Percentiles rank a stretch among this genome's conserved stretches.
Conservation (phyloP, 1,140 invertebrate species). For the Drosophila malerkotliana region DNA sequence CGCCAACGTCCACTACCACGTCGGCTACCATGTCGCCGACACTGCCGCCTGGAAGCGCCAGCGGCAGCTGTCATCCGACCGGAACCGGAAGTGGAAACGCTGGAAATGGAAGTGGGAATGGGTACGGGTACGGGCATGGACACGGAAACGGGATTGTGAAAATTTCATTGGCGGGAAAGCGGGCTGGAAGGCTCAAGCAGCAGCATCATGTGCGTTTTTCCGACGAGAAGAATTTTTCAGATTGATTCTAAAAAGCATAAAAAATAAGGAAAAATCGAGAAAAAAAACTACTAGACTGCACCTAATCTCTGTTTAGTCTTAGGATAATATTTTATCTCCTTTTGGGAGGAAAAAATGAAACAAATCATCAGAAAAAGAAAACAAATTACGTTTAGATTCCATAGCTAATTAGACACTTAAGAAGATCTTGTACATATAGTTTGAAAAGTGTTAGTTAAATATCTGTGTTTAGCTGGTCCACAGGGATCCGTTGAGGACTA, state of each 20-base stretch:
- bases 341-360: constrained; percentile 20
- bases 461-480: constrained; percentile 60
- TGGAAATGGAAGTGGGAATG: not conserved
- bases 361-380: constrained; percentile 41
- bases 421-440: constrained; percentile 57
- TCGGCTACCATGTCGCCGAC: constrained; percentile 66
- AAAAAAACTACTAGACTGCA: constrained; percentile 77
- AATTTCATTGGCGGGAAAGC: constrained; percentile 40
- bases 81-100: constrained; percentile 30
- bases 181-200: constrained; percentile 64
- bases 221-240: constrained; percentile 82
- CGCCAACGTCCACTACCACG: constrained; percentile 63
- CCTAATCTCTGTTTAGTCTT: constrained; percentile 75
- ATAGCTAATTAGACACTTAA: constrained; percentile 38
- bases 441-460: constrained; percentile 58
- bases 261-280: not conserved
- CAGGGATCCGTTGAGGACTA: constrained; percentile 68
- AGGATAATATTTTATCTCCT: constrained; percentile 21
- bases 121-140: constrained; percentile 28
- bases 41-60: constrained; percentile 37
- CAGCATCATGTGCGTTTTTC: constrained; percentile 82
- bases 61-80: constrained; percentile 29
- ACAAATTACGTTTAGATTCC: constrained; percentile 33
- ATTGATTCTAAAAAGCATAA: constrained; percentile 39
- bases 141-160: constrained; percentile 57